Evolutionary conservation across 1,140 invertebrate genomes (phyloP).

Genomic region (Phymastichus coffea): DNA sequence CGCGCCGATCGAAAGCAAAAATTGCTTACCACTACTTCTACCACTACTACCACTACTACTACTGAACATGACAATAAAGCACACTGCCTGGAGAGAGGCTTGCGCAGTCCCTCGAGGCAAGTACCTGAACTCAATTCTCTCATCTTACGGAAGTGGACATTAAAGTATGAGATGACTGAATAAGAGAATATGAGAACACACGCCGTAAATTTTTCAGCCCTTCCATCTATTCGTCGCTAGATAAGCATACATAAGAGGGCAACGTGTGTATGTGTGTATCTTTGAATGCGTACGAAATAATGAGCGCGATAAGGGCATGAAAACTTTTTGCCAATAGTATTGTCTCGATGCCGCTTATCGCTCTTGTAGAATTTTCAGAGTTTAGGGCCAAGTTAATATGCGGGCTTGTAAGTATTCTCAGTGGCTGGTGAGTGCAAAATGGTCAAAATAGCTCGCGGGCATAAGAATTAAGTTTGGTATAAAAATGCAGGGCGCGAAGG

Average conservation of each 20-base stretch:
- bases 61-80: slow-evolving; percentile 58
- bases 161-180: no score
- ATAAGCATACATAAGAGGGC: no score
- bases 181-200: slow-evolving; percentile 44
- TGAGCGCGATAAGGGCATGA: slow-evolving; percentile 39
- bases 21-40: slow-evolving; percentile 56
- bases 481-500: no score
- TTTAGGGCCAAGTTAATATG: neutral
- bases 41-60: slow-evolving; percentile 57
- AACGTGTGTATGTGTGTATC: slow-evolving; percentile 25
- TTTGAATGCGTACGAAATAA: no score
- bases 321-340: slow-evolving; percentile 5
- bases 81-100: slow-evolving; percentile 58
- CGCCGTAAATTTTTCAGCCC: slow-evolving; percentile 50
- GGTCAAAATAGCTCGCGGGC: no score
- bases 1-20: slow-evolving; percentile 58
- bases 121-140: slow-evolving; percentile 53
- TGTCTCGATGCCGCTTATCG: neutral
- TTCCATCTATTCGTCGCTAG: no score
- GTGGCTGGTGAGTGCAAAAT: no score
- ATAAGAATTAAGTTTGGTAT: no score
- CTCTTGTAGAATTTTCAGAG: slow-evolving; percentile 32
- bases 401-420: slow-evolving; percentile 34
- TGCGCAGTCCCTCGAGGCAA: slow-evolving; percentile 58
- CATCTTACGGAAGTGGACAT: no score